Evolutionary conservation across 2,113 vertebrate genomes (phyloP), one percentile per base, ranked within the genome.

Genomic region (Nansenia antarctica): DNA sequence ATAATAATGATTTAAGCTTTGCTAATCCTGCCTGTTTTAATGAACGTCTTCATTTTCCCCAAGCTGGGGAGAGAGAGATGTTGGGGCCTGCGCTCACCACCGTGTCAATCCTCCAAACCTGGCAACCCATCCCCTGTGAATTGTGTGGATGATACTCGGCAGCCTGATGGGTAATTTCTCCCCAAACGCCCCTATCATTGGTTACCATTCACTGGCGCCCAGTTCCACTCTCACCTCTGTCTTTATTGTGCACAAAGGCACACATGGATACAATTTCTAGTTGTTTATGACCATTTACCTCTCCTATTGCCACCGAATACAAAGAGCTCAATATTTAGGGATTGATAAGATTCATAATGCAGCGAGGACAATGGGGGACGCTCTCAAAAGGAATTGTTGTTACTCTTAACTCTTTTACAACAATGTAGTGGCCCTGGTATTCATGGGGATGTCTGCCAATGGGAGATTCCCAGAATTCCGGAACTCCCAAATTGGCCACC

Each of bases 11-110:
- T 94, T 94, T 94, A 94, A 94, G 93, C 93, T 62, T 91, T 93
- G 37, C 92, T 96, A 96, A 96, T 96, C 94, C 93, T 90, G 93
- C 91, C 93, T 71, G 93, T 93, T 93, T 93, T 94, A 95, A 93
- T 94, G 93, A 95, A 95, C 94, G 92, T 95, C 94, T 96, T 96
- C 94, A 95, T 95, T 94, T 94, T 94, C 93, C 92, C 92, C 93
- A 92, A 94, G 76, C 66, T 60, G 27, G 27, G 66, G 45, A 20
- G 45, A 15, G 45, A 58, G 67, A 74, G 62, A 61, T 60, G 39
- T 63, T 61, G 83, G 92, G 64, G 34, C 58, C 39, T 57, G 59
- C 54, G 57, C 70, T 32, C 18, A 62, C 62, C 91, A 89, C 91
- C 39, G 69, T 72, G 80, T 79, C 94, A 84, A 83, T 88, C 88